phyloP scores from a whole-genome alignment of 2,888 invertebrate genomes.

The Arrhopalites spinosus region DNA sequence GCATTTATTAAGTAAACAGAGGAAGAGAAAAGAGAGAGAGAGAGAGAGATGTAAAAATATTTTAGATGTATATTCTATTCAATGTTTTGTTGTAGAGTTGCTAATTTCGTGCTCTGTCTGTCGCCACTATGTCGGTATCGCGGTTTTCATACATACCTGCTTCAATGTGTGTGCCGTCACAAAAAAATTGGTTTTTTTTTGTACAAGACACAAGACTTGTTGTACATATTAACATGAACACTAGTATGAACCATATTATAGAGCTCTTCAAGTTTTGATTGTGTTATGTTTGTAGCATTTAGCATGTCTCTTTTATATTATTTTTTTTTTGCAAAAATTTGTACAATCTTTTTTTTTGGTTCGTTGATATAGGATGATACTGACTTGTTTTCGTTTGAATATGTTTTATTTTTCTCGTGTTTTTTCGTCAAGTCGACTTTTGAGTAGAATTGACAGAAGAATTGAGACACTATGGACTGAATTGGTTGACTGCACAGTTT shows the following conservation, averaged over 20 bases:
- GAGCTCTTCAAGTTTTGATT: background rate
- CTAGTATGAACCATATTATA: background rate
- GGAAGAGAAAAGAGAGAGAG: background rate
- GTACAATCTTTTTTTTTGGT: too few species aligned
- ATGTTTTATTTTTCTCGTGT: too few species aligned
- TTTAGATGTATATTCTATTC: background rate
- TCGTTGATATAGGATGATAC: too few species aligned
- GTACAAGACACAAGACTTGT: too few species aligned
- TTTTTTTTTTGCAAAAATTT: too few species aligned
- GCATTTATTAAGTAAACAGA: conserved; percentile 25
- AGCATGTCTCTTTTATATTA: background rate
- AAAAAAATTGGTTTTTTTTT: background rate
- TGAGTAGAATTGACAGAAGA: too few species aligned
- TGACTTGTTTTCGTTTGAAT: too few species aligned
- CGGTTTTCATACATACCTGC: conserved; percentile 11
- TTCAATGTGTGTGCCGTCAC: background rate
- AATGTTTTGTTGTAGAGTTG: conserved; percentile 22
- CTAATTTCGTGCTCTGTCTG: conserved; percentile 22
- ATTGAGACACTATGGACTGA: too few species aligned
- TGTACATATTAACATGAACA: background rate
- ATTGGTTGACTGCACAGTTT: background rate
- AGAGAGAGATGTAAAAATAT: background rate
- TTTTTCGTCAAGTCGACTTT: too few species aligned
- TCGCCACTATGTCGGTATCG: conserved; percentile 19
- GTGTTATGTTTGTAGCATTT: background rate